Conservation (phyloP, 1,140 invertebrate genomes). For the Eumaeus atala region DNA sequence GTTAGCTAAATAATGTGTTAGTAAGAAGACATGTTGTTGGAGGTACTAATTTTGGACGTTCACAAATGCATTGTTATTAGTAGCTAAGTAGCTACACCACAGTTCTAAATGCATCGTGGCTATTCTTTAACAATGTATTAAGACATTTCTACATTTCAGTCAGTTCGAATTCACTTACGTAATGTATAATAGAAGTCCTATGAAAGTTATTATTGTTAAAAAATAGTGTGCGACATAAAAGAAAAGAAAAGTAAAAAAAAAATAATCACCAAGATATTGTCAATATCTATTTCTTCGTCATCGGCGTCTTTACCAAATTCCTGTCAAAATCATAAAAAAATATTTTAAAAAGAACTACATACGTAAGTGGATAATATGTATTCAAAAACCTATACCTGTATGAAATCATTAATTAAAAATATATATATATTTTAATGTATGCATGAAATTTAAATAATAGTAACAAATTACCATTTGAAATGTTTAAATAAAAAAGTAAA, state of each 20-base stretch:
- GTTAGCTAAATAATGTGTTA: not conserved
- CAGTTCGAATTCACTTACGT: too few species aligned
- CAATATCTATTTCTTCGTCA: constrained; percentile 65
- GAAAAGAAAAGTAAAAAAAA: constrained; percentile 25
- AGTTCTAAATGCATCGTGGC: constrained; percentile 7
- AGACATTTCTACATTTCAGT: too few species aligned
- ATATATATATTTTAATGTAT: too few species aligned
- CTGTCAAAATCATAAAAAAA: constrained; percentile 44
- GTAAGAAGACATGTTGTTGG: not conserved
- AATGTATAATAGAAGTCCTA: too few species aligned
- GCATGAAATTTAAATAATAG: too few species aligned
- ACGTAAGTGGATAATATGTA: constrained; percentile 9
- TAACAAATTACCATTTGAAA: too few species aligned
- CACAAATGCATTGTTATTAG: constrained; percentile 26
- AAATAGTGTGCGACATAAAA: constrained; percentile 19
- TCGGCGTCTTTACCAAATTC: constrained; percentile 61
- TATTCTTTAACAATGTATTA: constrained; percentile 22
- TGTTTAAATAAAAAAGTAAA: too few species aligned
- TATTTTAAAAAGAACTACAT: constrained; percentile 14
- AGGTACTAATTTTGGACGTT: constrained; percentile 23
- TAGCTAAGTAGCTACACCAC: constrained; percentile 17
- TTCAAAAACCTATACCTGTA: too few species aligned
- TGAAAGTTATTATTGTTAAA: constrained; percentile 22
- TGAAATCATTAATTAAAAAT: too few species aligned
- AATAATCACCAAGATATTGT: constrained; percentile 70